Percentiles rank a stretch among this genome's conserved stretches.
Evolutionary conservation across 1,140 invertebrate species (phyloP).

Genomic region (Sweltsa coloradensis): DNA sequence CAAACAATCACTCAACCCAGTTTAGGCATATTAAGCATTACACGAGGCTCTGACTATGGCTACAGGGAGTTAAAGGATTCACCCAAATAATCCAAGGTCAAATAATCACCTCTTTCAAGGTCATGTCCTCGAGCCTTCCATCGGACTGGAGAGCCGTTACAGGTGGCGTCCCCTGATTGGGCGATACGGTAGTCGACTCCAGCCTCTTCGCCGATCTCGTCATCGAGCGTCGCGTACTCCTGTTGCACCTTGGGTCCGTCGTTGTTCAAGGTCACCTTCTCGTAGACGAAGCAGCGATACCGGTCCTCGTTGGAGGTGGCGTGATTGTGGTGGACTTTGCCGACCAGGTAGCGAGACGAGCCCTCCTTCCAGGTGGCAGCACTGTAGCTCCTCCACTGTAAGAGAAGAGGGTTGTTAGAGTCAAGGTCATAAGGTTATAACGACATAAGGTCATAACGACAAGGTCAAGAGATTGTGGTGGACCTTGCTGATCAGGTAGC

Average conservation of each 20-base stretch:
- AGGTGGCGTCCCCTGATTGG: slow-evolving; percentile 78
- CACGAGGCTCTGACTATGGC: too few relatives aligned
- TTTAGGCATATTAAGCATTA: too few relatives aligned
- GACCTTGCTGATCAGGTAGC: too few relatives aligned
- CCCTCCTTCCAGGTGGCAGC: slow-evolving; percentile 82
- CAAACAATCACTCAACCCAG: too few relatives aligned
- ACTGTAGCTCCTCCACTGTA: slow-evolving; percentile 74
- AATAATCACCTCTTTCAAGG: slow-evolving; percentile 54
- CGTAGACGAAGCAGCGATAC: slow-evolving; percentile 86
- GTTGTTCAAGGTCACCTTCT: slow-evolving; percentile 43
- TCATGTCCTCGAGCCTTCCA: slow-evolving; percentile 62
- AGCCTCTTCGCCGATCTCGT: slow-evolving; percentile 23
- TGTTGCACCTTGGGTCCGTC: slow-evolving; percentile 24
- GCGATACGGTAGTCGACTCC: slow-evolving; percentile 58
- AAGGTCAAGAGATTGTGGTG: too few relatives aligned
- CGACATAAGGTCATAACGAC: too few relatives aligned
- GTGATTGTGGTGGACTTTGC: slow-evolving; percentile 63
- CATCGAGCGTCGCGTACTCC: too few relatives aligned
- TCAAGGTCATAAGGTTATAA: too few relatives aligned
- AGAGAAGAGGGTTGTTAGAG: too few relatives aligned
- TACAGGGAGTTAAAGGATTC: too few relatives aligned
- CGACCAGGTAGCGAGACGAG: slow-evolving; percentile 72
- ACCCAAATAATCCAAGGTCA: too few relatives aligned
- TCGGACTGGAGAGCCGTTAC: slow-evolving; percentile 73
- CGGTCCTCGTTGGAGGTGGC: slow-evolving; percentile 81